Percentiles rank a stretch among this genome's conserved stretches.
These are phyloP conservation scores for Horisme vitalbata DNA, from an alignment of 2,888 invertebrate genomes.

Conservation along the genomic window DNA sequence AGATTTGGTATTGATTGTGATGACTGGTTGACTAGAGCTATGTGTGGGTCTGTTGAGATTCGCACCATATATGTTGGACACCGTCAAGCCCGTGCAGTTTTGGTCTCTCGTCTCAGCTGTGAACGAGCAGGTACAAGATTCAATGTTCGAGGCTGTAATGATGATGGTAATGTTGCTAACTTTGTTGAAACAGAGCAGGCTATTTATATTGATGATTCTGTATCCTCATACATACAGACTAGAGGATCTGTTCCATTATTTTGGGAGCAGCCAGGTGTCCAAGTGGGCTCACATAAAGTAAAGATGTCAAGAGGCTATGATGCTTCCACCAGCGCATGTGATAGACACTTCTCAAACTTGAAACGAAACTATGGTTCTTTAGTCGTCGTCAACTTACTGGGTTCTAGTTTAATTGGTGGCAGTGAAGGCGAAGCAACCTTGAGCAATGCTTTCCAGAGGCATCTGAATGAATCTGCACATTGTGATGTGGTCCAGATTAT, in stretches of 20 bases:
- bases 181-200: conserved; percentile 99
- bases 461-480: conserved; percentile 91
- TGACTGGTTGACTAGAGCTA: conserved; percentile 96
- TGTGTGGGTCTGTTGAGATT: conserved; percentile 99
- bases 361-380: conserved; percentile 95
- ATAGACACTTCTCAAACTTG: conserved; percentile 93
- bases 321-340: conserved; percentile 95
- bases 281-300: conserved; percentile 99
- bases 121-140: conserved; percentile 99
- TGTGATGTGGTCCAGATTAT: conserved; percentile 93
- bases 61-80: conserved; percentile 99
- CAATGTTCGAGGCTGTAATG: conserved; percentile 99
- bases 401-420: conserved; percentile 93
- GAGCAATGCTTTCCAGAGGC: conserved; percentile 96
- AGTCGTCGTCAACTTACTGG: conserved; percentile 95
- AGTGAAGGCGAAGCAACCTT: conserved; percentile 99
- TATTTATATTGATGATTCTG: conserved; percentile 94
- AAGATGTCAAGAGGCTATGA: conserved; percentile 98
- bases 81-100: conserved; percentile 95
- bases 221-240: conserved; percentile 95
- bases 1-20: conserved; percentile 95
- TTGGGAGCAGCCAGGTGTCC: conserved; percentile 99
- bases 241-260: conserved; percentile 98
- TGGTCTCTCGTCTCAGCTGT: conserved; percentile 97
- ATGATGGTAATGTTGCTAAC: conserved; percentile 99